A percentile compares a stretch with the other conserved stretches of the same genome.
phyloP scores from a whole-genome alignment of 1,140 invertebrate genomes.

The Zaprionus vittiger region DNA sequence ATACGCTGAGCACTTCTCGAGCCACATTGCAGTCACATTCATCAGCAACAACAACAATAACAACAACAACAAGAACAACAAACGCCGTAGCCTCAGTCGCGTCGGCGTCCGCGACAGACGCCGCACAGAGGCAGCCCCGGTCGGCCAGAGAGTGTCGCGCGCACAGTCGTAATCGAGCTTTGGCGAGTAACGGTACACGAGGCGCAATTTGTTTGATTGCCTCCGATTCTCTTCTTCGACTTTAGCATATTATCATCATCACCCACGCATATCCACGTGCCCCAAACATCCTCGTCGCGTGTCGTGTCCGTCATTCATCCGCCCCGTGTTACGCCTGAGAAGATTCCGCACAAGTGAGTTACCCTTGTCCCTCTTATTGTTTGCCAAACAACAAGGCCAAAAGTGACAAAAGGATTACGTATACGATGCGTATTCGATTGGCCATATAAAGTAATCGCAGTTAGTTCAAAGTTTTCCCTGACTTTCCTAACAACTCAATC shows the following conservation, averaged over 20 bases:
- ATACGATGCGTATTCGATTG: background rate
- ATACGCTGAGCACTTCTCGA: slow-evolving; percentile 38
- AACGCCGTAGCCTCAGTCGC: slow-evolving; percentile 16
- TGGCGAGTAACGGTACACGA: slow-evolving; percentile 65
- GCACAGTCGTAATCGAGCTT: slow-evolving; percentile 69
- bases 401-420: slow-evolving; percentile 6
- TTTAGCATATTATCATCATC: slow-evolving; percentile 1
- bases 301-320: background rate
- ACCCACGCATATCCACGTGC: slow-evolving; percentile 21
- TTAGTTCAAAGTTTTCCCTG: slow-evolving; percentile 4
- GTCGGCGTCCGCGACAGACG: background rate
- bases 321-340: slow-evolving; percentile 4
- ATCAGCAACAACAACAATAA: slow-evolving; percentile 6
- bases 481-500: background rate
- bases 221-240: background rate
- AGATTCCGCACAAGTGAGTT: slow-evolving; percentile 31
- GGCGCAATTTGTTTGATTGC: slow-evolving; percentile 42
- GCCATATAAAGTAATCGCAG: background rate
- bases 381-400: slow-evolving; percentile 19
- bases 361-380: background rate
- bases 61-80: background rate
- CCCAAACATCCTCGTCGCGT: slow-evolving; percentile 15
- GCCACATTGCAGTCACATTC: slow-evolving; percentile 16
- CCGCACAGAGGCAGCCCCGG: slow-evolving; percentile 17
- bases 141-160: slow-evolving; percentile 44